These are phyloP conservation scores for Isotomurus palustris DNA, from an alignment of 2,888 invertebrate species.

Conservation along the genomic window DNA sequence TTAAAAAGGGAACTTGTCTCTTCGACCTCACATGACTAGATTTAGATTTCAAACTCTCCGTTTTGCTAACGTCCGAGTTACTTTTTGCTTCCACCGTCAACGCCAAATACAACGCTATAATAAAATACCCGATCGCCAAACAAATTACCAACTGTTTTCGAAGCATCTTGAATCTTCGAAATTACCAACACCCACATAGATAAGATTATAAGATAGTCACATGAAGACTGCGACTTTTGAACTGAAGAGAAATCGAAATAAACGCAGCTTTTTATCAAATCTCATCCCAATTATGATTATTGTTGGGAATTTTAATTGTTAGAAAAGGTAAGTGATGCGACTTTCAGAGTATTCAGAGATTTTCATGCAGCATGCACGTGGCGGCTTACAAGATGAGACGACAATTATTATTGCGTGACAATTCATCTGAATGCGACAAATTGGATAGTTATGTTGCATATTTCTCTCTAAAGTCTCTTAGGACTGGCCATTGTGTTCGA, in stretches of 20 bases:
- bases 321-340: neutral
- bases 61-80: neutral
- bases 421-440: too few species aligned
- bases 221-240: neutral
- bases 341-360: neutral
- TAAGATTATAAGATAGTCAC: neutral
- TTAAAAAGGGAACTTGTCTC: conserved; percentile 41
- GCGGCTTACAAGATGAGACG: too few species aligned
- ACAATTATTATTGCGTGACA: too few species aligned
- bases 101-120: conserved; percentile 9
- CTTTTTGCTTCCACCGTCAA: conserved; percentile 12
- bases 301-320: neutral
- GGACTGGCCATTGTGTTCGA: too few species aligned
- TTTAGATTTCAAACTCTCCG: neutral
- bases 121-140: conserved; percentile 17
- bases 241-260: conserved; percentile 3
- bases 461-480: too few species aligned
- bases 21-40: conserved; percentile 10
- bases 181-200: neutral
- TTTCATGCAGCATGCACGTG: too few species aligned
- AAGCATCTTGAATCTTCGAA: conserved; percentile 1
- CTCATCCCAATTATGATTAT: neutral
- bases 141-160: conserved; percentile 12
- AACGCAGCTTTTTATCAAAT: neutral
- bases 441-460: too few species aligned